Conservation (phyloP, 2,113 vertebrate genomes). For the Phalacrocorax pelagicus region DNA sequence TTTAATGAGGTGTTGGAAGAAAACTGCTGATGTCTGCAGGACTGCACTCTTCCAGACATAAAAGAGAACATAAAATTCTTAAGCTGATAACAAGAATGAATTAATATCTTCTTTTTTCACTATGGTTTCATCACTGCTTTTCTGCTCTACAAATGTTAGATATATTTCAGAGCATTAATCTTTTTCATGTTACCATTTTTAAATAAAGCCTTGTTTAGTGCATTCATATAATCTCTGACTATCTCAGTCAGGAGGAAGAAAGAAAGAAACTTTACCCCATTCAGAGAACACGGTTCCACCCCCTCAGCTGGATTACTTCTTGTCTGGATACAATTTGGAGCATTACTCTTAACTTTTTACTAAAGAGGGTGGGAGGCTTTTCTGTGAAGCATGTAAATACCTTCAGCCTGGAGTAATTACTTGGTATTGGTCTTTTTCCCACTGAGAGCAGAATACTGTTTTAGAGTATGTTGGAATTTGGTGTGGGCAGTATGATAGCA, state of each 20-base stretch:
- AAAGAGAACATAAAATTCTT: background rate
- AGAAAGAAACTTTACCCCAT: background rate
- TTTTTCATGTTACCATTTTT: background rate
- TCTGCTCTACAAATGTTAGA: background rate
- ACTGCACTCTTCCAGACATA: background rate
- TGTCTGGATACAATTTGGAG: background rate
- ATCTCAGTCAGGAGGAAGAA: background rate
- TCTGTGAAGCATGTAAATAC: background rate
- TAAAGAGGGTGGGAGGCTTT: background rate
- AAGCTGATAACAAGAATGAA: background rate
- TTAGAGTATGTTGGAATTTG: background rate
- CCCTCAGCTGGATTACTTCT: background rate
- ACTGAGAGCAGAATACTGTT: background rate
- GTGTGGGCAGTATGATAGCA: background rate
- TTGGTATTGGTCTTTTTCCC: background rate
- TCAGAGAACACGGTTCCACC: background rate
- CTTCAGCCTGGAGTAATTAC: background rate
- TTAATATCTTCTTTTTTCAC: background rate
- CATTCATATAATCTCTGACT: background rate
- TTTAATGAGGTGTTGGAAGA: background rate
- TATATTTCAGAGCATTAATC: background rate
- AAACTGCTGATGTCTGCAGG: background rate
- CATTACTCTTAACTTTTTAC: constrained; percentile 1
- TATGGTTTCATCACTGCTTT: background rate
- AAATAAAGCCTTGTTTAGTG: background rate